Base-by-base conservation (phyloP, 2,113 vertebrate genomes). In the Corydoras sp. region DNA sequence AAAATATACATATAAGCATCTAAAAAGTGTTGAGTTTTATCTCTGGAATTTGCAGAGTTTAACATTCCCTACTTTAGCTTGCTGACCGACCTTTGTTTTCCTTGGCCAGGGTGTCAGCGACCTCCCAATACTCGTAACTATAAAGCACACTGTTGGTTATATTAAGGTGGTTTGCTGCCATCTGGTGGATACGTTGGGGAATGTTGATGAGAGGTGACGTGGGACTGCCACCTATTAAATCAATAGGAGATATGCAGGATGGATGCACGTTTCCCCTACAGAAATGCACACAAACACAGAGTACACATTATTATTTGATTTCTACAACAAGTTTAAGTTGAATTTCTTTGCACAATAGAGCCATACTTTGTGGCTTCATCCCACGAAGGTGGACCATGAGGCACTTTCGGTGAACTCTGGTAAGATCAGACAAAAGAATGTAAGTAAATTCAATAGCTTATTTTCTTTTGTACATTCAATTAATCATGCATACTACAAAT, bases 81-180 rank as follows among this genome's bases (percentile, higher is more conserved):
- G n/a, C 54, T 61, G 10, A 53, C 71, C 74, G 72, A 98, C 96
- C 97, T 92, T 92, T 91, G 79, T 97, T 98, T 53, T 99, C 97
- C 89, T 94, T 97, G 83, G 93, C 90, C 32, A 99, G 89, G 84
- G 91, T 97, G 86, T 99, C 97, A 3, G 97, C 95, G 87, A 98
- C 92, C 88, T 99, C 97, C 97, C 97, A 99, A 87, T 98, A 97
- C 85, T 99, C 95, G 2, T 98, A 98, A 84, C 97, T 98, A 84
- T 97, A 97, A 61, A 99, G 91, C 77, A 98, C 95, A 85, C 95
- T 94, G 87, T 98, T 99, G 85, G 96, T 99, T 81, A 99, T 98
- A 89, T 94, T 98, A 74, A 99, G 91, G 1, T 99, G 97, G 62
- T 97, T 98, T 87, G 95, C 95, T 2, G 96, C 96, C 96, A 99